Base-by-base conservation (phyloP, 2,797 vertebrate species). In the Eulemur mongoz region DNA sequence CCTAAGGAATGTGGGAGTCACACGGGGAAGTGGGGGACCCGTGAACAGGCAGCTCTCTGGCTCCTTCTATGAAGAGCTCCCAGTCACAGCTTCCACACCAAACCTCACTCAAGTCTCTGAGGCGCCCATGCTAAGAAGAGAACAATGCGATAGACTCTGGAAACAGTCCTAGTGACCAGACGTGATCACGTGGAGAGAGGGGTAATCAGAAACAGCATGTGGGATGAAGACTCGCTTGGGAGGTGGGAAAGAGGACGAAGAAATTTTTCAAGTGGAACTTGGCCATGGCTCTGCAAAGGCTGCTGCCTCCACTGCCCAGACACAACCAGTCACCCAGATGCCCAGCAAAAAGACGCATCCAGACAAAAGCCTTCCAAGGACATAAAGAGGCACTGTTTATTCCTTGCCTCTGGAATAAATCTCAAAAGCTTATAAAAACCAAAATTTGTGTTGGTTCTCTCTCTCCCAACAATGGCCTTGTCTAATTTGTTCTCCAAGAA, bases 151-250 rank as follows among this genome's bases (percentile, higher is more conserved):
- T 0, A 7, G 82, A 15, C 75, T 57, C 57, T 35, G 65, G 81
- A 85, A 73, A 43, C 14, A 17, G 63, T 23, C 35, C 30, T 0
- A 5, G 43, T 11, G 52, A 38, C 30, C 4, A 40, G 52, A 35
- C 0, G 8, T 8, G 82, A 57, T 54, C 23, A 18, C 13, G 0
- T 1, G 30, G 72, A 67, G 67, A 40, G 27, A 0, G 10, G 7
- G 22, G 5, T 7, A 6, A 50, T 65, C 6, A 1, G 20, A n/a
- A 61, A 38, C 5, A 61, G 43, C 54, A 2, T 0, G 0, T 3
- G n/a, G 50, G 79, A 22, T 0, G 5, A 30, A 81, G 40, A 23
- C 20, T 27, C 30, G 14, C 4, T 4, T 1, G 3, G 7, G 1
- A 20, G 3, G 20, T 0, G 7, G 6, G 50, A 30, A 35, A 30